Percentiles rank a stretch among this genome's conserved stretches.
These are phyloP conservation scores for Autographa pulchrina DNA, from an alignment of 2,888 invertebrate species.

Conservation along the genomic window DNA sequence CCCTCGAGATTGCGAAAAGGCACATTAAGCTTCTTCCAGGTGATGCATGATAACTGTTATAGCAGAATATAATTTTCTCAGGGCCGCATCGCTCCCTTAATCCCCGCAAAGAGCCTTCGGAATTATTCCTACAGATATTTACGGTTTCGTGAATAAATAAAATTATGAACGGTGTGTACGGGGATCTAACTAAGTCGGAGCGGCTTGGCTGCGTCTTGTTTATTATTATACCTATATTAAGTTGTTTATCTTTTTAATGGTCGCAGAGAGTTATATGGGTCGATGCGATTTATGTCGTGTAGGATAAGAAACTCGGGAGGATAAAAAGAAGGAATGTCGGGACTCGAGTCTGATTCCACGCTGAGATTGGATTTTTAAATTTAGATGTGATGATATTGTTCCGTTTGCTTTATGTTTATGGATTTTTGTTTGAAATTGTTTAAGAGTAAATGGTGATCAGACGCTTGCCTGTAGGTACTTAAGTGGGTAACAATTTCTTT, in stretches of 20 bases:
- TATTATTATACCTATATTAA: slow-evolving; percentile 89
- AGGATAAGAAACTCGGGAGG: slow-evolving; percentile 81
- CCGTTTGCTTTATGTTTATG: slow-evolving; percentile 65
- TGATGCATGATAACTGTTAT: slow-evolving; percentile 90
- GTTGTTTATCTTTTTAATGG: slow-evolving; percentile 90
- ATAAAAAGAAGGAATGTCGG: slow-evolving; percentile 83
- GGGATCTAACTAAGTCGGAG: slow-evolving; percentile 84
- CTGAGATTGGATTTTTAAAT: slow-evolving; percentile 87
- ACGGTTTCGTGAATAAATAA: slow-evolving; percentile 89
- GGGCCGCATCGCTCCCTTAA: slow-evolving; percentile 88
- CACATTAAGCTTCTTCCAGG: slow-evolving; percentile 88
- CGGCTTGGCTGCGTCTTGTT: slow-evolving; percentile 76
- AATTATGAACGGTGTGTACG: slow-evolving; percentile 85
- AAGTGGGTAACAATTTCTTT: slow-evolving; percentile 11
- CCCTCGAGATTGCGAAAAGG: slow-evolving; percentile 89
- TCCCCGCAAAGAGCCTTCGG: slow-evolving; percentile 88
- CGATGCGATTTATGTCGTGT: slow-evolving; percentile 83
- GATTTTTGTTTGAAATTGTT: slow-evolving; percentile 62
- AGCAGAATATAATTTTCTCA: slow-evolving; percentile 89
- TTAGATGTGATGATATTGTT: slow-evolving; percentile 84
- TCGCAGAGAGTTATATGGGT: slow-evolving; percentile 86
- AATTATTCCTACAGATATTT: slow-evolving; percentile 89
- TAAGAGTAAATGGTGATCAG: slow-evolving; percentile 40
- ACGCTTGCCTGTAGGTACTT: slow-evolving; percentile 24
- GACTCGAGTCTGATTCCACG: slow-evolving; percentile 77